Evolutionary conservation across 2,888 invertebrate species (phyloP).

Genomic region (Blastobasis lacticolella): DNA sequence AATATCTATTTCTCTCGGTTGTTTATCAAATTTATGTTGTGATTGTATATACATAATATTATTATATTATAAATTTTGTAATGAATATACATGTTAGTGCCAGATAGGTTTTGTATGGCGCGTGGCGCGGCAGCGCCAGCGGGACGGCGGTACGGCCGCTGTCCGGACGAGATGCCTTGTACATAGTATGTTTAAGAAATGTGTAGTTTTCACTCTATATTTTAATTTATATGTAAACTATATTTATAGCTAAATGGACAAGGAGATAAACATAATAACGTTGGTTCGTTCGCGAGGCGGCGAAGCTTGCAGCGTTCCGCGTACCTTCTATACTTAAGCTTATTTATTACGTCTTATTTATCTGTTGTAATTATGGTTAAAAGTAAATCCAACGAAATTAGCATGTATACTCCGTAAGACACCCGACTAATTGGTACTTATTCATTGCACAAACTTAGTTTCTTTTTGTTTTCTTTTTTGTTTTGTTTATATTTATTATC

Average conservation of each 20-base stretch:
- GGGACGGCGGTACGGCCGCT: too few species aligned
- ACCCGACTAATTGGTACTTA: slow-evolving; percentile 40
- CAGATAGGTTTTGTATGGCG: slow-evolving; percentile 69
- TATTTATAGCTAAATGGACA: slow-evolving; percentile 61
- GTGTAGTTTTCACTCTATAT: slow-evolving; percentile 70
- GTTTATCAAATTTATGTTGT: slow-evolving; percentile 71
- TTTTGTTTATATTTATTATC: slow-evolving; percentile 37
- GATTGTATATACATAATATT: slow-evolving; percentile 67
- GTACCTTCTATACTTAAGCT: slow-evolving; percentile 25
- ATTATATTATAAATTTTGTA: slow-evolving; percentile 70
- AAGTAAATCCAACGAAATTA: not conserved
- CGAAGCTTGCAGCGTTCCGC: slow-evolving; percentile 67
- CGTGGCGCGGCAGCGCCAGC: not conserved
- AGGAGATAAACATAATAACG: slow-evolving; percentile 54
- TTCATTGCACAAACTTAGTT: slow-evolving; percentile 2
- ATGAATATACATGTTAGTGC: slow-evolving; percentile 71
- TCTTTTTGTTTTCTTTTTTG: slow-evolving; percentile 13
- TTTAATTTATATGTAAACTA: slow-evolving; percentile 70
- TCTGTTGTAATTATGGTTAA: slow-evolving; percentile 9
- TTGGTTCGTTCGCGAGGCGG: slow-evolving; percentile 4
- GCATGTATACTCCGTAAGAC: not conserved
- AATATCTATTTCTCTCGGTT: slow-evolving; percentile 58
- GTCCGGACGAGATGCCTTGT: slow-evolving; percentile 54
- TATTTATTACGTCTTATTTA: slow-evolving; percentile 13
- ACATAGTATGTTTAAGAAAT: slow-evolving; percentile 64